phyloP scores from a whole-genome alignment of 2,113 vertebrate species.

The Anguilla rostrata region DNA sequence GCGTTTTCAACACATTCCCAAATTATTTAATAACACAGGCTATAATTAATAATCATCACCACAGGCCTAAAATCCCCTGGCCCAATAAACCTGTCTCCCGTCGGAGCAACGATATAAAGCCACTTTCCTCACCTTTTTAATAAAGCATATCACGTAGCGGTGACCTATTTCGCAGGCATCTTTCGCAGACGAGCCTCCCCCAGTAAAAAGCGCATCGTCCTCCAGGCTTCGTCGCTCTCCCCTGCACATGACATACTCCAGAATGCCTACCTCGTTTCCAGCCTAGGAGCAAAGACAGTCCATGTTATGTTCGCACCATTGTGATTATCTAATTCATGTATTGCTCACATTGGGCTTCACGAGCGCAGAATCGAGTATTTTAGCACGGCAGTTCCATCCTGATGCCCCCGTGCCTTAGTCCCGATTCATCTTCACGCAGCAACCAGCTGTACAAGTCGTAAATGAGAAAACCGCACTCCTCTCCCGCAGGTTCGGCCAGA shows the following conservation, averaged over 20 bases:
- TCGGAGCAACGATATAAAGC: not conserved
- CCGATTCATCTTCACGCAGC: not conserved
- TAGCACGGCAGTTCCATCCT: not conserved
- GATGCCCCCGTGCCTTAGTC: not conserved
- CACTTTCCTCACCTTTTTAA: constrained; percentile 2
- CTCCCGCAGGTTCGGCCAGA: not conserved
- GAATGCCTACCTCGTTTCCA: not conserved
- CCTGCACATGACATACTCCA: not conserved
- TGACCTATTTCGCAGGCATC: constrained; percentile 6
- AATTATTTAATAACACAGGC: not conserved
- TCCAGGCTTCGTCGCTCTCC: not conserved
- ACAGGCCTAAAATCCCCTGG: not conserved
- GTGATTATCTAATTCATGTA: not conserved
- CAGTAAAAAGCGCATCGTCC: not conserved
- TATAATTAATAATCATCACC: not conserved
- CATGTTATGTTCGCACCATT: not conserved
- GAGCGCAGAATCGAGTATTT: not conserved
- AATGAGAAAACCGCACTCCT: not conserved
- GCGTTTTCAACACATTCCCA: not conserved
- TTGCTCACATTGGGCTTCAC: not conserved
- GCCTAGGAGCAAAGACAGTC: not conserved
- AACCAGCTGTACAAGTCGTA: not conserved
- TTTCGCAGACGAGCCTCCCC: not conserved
- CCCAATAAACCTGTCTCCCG: not conserved
- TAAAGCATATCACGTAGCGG: not conserved